Evolutionary conservation across 2,888 invertebrate genomes (phyloP).

Genomic region (Deilephila elpenor): DNA sequence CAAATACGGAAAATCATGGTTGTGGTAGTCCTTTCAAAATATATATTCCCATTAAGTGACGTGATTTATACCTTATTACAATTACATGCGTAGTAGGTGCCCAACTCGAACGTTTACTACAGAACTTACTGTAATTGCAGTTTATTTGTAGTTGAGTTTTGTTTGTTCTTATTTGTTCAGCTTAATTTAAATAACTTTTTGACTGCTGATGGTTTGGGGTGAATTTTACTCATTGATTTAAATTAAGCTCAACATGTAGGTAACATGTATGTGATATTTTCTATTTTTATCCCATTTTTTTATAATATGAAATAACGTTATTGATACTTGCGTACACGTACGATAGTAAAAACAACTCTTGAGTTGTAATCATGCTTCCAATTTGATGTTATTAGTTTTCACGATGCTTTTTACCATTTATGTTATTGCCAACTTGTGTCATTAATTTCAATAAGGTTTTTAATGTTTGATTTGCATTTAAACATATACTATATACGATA

Average conservation of each 20-base stretch:
- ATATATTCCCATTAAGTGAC: conserved; percentile 74
- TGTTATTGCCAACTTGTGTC: conserved; percentile 67
- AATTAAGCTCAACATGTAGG: conserved; percentile 83
- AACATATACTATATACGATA: conserved; percentile 70
- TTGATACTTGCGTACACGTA: conserved; percentile 65
- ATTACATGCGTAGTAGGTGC: conserved; percentile 45
- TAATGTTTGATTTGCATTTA: conserved; percentile 74
- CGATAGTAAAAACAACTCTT: conserved; percentile 48
- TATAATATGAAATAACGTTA: conserved; percentile 70
- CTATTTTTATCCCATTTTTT: conserved; percentile 77
- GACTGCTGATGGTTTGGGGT: conserved; percentile 56
- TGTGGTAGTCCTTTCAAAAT: conserved; percentile 84
- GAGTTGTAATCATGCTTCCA: conserved; percentile 77
- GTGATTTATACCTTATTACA: conserved; percentile 55
- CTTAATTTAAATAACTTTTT: conserved; percentile 77
- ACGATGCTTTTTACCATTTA: conserved; percentile 73
- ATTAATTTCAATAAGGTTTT: conserved; percentile 61
- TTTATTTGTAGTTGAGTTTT: conserved; percentile 55
- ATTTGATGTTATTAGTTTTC: conserved; percentile 69
- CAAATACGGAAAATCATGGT: conserved; percentile 80
- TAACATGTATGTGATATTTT: conserved; percentile 83
- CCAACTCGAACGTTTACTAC: conserved; percentile 54
- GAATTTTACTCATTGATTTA: conserved; percentile 65
- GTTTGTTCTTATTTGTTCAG: conserved; percentile 77
- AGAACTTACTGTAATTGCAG: conserved; percentile 48